Evolutionary conservation across 2,113 vertebrate species (phyloP).

Genomic region (Chrysochloris asiatica): DNA sequence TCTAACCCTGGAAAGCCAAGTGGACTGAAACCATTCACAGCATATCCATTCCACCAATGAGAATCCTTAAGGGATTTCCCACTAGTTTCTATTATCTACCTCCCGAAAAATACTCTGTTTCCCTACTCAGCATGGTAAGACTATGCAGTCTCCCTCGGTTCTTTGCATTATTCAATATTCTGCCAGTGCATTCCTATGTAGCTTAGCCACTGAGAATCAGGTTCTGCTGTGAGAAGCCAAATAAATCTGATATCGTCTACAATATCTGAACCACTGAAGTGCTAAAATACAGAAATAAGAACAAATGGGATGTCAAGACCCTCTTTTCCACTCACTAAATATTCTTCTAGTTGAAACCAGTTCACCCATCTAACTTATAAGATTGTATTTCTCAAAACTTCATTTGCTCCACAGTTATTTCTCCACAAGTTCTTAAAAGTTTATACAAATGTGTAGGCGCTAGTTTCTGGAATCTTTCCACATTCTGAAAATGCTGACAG

Average conservation of each 20-base stretch:
- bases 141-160: neutral
- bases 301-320: neutral
- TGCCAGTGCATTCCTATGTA: neutral
- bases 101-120: neutral
- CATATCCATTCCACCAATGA: neutral
- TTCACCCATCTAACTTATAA: neutral
- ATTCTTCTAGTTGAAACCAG: neutral
- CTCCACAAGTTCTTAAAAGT: conserved; percentile 60
- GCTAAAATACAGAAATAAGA: conserved; percentile 3
- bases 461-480: conserved; percentile 54
- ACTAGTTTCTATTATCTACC: neutral
- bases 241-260: neutral
- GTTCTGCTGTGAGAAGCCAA: neutral
- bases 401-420: conserved; percentile 16
- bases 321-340: neutral
- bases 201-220: neutral
- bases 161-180: neutral
- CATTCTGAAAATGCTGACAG: conserved; percentile 71
- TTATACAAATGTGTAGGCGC: conserved; percentile 53
- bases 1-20: neutral
- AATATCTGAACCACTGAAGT: neutral
- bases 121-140: neutral
- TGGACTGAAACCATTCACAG: neutral
- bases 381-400: conserved; percentile 48
- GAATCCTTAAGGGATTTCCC: neutral